phyloP scores from a whole-genome alignment of 2,113 vertebrate genomes.

The Malurus elegans region DNA sequence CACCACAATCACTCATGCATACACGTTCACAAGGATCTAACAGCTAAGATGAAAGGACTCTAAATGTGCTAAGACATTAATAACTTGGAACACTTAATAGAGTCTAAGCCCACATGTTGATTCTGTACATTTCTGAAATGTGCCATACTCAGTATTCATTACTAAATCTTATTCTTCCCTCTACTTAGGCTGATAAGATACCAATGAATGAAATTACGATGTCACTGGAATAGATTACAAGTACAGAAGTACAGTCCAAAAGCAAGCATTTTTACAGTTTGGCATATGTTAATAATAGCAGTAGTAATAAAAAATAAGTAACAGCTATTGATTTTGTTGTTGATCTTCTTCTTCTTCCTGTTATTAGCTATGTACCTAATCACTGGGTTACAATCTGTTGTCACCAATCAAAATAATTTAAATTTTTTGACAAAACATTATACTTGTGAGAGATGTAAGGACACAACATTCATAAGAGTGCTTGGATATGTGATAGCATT shows the following conservation, averaged over 20 bases:
- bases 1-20: neutral
- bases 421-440: neutral
- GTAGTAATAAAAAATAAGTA: neutral
- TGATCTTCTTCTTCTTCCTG: too few species aligned
- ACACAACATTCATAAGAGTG: neutral
- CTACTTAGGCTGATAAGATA: neutral
- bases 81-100: neutral
- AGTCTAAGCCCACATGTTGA: neutral
- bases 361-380: neutral
- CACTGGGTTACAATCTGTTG: neutral
- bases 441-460: neutral
- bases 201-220: neutral
- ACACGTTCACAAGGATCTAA: neutral
- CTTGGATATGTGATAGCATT: fast-evolving
- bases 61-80: neutral
- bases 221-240: neutral
- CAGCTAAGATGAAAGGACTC: neutral
- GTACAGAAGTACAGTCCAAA: neutral
- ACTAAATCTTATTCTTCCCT: neutral
- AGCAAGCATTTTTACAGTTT: neutral
- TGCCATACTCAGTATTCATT: neutral
- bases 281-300: neutral
- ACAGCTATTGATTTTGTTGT: too few species aligned
- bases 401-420: neutral
- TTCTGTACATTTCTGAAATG: neutral